These are phyloP conservation scores for Entomobrya multifasciata DNA, from an alignment of 2,888 invertebrate genomes.

Conservation along the genomic window DNA sequence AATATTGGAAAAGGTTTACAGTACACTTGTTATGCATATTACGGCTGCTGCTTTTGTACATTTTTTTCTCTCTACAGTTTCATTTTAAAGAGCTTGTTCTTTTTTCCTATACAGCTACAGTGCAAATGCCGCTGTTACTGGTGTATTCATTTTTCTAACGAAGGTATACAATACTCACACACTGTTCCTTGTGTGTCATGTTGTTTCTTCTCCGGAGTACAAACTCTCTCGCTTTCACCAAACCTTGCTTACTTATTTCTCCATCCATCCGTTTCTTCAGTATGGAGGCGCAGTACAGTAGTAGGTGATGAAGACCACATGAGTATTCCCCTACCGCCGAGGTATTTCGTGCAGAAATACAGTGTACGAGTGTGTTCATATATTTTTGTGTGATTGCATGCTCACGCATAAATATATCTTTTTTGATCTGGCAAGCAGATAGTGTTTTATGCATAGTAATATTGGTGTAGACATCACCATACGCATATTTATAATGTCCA, in stretches of 20 bases:
- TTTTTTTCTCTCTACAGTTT: too few relatives aligned
- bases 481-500: constrained; percentile 15
- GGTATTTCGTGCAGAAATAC: neutral
- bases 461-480: constrained; percentile 23
- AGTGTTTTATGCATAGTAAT: constrained; percentile 59
- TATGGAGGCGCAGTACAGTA: too few relatives aligned
- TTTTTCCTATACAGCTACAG: too few relatives aligned
- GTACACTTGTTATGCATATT: neutral
- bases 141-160: neutral
- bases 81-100: too few relatives aligned
- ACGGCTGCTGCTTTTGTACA: neutral
- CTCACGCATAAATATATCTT: constrained; percentile 70
- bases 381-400: constrained; percentile 18
- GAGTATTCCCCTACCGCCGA: neutral
- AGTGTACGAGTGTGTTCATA: neutral
- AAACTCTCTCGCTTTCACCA: constrained; percentile 14
- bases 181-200: constrained; percentile 7
- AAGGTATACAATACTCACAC: too few relatives aligned
- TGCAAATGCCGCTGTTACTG: too few relatives aligned
- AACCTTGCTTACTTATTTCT: neutral
- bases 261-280: constrained; percentile 19
- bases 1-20: constrained; percentile 4
- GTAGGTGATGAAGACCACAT: constrained; percentile 30
- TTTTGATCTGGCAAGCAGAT: constrained; percentile 48
- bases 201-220: neutral